These are phyloP conservation scores for Heliconius himera DNA, from an alignment of 1,140 invertebrate species.

Conservation along the genomic window DNA sequence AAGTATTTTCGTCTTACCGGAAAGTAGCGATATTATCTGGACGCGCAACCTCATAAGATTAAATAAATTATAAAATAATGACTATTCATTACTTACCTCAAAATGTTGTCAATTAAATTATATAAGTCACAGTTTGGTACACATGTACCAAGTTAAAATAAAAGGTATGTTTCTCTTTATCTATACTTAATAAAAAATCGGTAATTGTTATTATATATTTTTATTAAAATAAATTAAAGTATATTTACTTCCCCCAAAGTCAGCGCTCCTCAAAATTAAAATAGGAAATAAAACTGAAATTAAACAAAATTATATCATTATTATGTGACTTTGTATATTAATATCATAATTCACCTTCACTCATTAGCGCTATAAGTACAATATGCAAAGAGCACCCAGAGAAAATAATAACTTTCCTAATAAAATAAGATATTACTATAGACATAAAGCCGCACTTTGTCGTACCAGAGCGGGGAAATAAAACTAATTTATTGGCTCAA, in stretches of 20 bases:
- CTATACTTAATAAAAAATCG: background rate
- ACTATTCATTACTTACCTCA: background rate
- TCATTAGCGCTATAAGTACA: no score
- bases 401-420: no score
- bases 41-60: slow-evolving; percentile 38
- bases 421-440: no score
- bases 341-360: no score
- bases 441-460: no score
- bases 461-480: no score
- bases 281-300: slow-evolving; percentile 70
- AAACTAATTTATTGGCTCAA: no score
- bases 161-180: background rate
- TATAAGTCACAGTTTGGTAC: background rate
- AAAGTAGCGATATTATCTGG: slow-evolving; percentile 49
- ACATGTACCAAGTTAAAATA: background rate
- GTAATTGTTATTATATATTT: slow-evolving; percentile 13
- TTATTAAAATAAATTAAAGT: slow-evolving; percentile 16
- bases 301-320: no score
- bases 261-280: slow-evolving; percentile 49
- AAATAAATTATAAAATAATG: slow-evolving; percentile 18
- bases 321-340: no score
- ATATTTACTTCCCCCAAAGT: slow-evolving; percentile 38
- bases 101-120: background rate
- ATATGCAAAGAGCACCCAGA: no score
- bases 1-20: slow-evolving; percentile 64